Evolutionary conservation across 2,113 vertebrate species (phyloP).

Genomic region (Arenaria interpres): DNA sequence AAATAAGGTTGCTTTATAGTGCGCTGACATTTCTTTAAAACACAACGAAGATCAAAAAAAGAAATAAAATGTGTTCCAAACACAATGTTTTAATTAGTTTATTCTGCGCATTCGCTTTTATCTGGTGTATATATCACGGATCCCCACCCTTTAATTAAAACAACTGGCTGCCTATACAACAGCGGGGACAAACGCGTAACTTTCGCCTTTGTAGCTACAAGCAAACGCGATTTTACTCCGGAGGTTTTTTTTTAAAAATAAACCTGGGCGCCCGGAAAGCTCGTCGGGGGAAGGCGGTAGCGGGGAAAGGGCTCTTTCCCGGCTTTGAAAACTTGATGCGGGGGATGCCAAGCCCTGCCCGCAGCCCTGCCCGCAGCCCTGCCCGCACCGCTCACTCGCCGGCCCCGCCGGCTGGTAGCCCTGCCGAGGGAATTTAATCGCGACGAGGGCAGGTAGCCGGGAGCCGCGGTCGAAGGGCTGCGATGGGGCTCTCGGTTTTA

Average conservation of each 20-base stretch:
- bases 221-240: constrained; percentile 52
- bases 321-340: neutral
- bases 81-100: constrained; percentile 85
- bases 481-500: neutral
- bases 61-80: constrained; percentile 82
- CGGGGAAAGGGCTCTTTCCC: constrained; percentile 19
- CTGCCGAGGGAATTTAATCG: neutral
- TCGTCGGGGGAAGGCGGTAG: constrained; percentile 26
- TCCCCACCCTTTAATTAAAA: constrained; percentile 78
- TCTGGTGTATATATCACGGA: constrained; percentile 73
- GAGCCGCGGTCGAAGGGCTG: neutral
- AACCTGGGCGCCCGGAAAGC: constrained; percentile 15
- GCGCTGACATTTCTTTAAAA: constrained; percentile 83
- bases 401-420: neutral
- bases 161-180: constrained; percentile 54
- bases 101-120: constrained; percentile 77
- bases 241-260: constrained; percentile 55
- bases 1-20: constrained; percentile 82
- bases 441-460: neutral
- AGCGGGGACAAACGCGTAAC: constrained; percentile 46
- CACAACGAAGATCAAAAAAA: constrained; percentile 80
- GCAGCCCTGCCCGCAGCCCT: neutral
- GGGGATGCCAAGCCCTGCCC: neutral
- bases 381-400: neutral
- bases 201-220: constrained; percentile 64